A percentile compares a stretch with the other conserved stretches of the same genome.
These are phyloP conservation scores for Danionella cerebrum DNA, from an alignment of 2,113 vertebrate species.

Conservation along the genomic window DNA sequence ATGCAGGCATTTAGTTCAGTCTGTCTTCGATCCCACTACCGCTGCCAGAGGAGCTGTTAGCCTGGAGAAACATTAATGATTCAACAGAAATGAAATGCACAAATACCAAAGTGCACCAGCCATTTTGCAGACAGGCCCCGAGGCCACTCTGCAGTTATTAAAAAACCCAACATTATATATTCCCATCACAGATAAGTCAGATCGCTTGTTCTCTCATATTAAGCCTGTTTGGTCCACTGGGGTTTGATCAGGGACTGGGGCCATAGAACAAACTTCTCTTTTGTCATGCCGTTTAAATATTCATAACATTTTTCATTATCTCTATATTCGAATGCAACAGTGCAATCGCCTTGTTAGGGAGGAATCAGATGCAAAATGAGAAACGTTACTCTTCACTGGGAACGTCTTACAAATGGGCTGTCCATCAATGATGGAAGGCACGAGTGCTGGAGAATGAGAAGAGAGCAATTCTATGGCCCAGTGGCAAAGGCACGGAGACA, in stretches of 20 bases:
- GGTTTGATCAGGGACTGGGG: slow-evolving; percentile 62
- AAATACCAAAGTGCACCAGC: slow-evolving; percentile 62
- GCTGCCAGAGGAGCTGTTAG: slow-evolving; percentile 29
- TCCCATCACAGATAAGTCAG: slow-evolving; percentile 74
- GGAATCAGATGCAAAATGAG: slow-evolving; percentile 33
- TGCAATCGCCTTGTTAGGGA: slow-evolving; percentile 42
- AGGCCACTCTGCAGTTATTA: slow-evolving; percentile 65
- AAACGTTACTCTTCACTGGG: slow-evolving; percentile 38
- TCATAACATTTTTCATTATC: slow-evolving; percentile 58
- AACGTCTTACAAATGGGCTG: slow-evolving; percentile 26
- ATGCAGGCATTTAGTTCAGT: slow-evolving; percentile 12
- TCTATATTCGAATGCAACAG: slow-evolving; percentile 55
- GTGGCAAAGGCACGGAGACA: slow-evolving; percentile 20
- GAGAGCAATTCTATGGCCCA: slow-evolving; percentile 39
- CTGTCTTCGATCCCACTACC: neutral
- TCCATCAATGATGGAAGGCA: slow-evolving; percentile 18
- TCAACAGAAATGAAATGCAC: slow-evolving; percentile 59
- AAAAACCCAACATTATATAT: slow-evolving; percentile 73
- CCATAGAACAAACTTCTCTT: slow-evolving; percentile 36
- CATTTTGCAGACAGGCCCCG: slow-evolving; percentile 61
- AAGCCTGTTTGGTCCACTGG: slow-evolving; percentile 65
- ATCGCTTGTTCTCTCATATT: slow-evolving; percentile 69
- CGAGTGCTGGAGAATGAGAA: slow-evolving; percentile 35
- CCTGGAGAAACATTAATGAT: slow-evolving; percentile 45
- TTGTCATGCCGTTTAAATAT: slow-evolving; percentile 40